Evolutionary conservation across 2,888 invertebrate species (phyloP).

Genomic region (Lasioglossum lativentre): DNA sequence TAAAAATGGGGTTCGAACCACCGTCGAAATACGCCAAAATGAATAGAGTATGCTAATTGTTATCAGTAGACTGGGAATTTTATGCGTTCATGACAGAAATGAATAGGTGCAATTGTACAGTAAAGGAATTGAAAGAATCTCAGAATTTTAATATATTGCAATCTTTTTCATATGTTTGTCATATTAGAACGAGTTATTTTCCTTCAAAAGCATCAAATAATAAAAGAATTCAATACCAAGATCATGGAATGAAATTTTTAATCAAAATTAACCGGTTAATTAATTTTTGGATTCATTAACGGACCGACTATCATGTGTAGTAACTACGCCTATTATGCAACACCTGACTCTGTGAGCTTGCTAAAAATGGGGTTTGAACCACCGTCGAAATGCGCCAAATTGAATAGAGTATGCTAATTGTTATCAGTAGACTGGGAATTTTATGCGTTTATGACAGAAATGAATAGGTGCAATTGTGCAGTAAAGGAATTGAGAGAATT

Average conservation of each 20-base stretch:
- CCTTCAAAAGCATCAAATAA: too few relatives aligned
- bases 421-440: too few relatives aligned
- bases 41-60: not conserved
- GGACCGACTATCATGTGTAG: not conserved
- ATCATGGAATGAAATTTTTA: not conserved
- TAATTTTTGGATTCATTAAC: slow-evolving; percentile 1
- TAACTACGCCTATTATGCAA: not conserved
- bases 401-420: not conserved
- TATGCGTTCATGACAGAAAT: too few relatives aligned
- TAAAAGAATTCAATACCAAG: not conserved
- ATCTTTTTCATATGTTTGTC: too few relatives aligned
- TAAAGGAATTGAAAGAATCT: too few relatives aligned
- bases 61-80: too few relatives aligned
- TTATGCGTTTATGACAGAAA: too few relatives aligned
- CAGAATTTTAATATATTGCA: too few relatives aligned
- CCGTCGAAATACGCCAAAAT: not conserved
- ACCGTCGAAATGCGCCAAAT: not conserved
- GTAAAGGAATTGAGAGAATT: too few relatives aligned
- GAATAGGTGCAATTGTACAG: too few relatives aligned
- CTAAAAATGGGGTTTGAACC: not conserved
- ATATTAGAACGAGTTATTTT: too few relatives aligned
- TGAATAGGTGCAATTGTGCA: too few relatives aligned
- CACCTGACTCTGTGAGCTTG: not conserved
- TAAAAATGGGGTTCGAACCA: not conserved
- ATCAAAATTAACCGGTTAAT: not conserved